phyloP scores from a whole-genome alignment of 2,797 vertebrate species.

The Rousettus madagascariensis region DNA sequence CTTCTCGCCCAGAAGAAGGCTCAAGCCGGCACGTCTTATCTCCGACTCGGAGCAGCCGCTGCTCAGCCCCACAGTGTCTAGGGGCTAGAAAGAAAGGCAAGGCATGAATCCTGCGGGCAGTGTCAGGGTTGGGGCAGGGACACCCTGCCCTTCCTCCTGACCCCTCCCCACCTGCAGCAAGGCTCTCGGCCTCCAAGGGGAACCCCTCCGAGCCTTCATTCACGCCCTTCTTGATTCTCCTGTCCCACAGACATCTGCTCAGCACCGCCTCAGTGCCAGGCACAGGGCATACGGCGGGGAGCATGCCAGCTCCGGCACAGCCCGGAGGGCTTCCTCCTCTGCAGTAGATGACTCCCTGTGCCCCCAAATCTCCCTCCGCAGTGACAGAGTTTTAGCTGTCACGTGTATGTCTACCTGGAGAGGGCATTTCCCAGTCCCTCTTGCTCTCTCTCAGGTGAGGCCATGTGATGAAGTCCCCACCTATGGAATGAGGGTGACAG shows the following conservation, averaged over 20 bases:
- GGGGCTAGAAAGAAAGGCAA: conserved; percentile 16
- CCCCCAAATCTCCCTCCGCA: not conserved
- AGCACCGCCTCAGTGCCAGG: not conserved
- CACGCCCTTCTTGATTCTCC: not conserved
- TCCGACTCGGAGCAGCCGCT: not conserved
- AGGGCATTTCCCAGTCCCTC: not conserved
- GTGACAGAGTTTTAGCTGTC: not conserved
- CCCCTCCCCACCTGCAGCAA: not conserved
- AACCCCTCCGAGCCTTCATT: rapidly evolving
- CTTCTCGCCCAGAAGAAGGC: not conserved
- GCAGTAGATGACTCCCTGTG: not conserved
- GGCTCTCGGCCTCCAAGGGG: not conserved
- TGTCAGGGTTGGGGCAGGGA: not conserved
- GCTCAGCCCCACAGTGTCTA: not conserved
- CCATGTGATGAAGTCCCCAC: not conserved
- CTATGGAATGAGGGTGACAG: not conserved
- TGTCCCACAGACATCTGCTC: not conserved
- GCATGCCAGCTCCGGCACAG: rapidly evolving
- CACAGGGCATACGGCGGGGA: not conserved
- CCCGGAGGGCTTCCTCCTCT: not conserved
- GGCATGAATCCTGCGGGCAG: not conserved
- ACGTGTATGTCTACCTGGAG: not conserved
- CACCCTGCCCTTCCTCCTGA: not conserved
- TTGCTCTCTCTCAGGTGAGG: not conserved
- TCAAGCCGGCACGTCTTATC: not conserved